Evolutionary conservation across 2,888 invertebrate species (phyloP).

Genomic region (Eristalis arbustorum): DNA sequence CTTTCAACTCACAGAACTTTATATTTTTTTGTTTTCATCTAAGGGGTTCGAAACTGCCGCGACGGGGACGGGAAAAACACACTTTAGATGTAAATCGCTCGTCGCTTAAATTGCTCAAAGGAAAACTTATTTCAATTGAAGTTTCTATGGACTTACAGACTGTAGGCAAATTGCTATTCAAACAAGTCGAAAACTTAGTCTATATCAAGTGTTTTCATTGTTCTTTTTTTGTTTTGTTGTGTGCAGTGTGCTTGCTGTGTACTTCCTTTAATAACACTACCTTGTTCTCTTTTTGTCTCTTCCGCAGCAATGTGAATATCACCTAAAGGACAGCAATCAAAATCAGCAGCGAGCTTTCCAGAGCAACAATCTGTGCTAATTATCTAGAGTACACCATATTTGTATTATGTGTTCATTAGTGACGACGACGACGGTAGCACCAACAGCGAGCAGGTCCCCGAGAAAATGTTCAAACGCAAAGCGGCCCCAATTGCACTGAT

Average conservation of each 20-base stretch:
- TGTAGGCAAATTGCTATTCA: constrained; percentile 61
- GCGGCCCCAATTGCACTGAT: constrained; percentile 52
- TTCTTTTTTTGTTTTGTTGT: constrained; percentile 2
- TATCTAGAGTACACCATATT: constrained; percentile 48
- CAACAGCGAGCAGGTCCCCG: constrained; percentile 17
- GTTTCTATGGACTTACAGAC: constrained; percentile 11
- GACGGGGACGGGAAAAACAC: constrained; percentile 1
- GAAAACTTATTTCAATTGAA: constrained; percentile 58
- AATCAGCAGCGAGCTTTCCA: constrained; percentile 26
- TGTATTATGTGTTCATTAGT: constrained; percentile 64
- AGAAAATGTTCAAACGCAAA: constrained; percentile 60
- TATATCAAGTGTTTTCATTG: constrained; percentile 12
- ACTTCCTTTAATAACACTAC: background rate
- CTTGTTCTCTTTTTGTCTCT: background rate
- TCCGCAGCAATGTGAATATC: constrained; percentile 26
- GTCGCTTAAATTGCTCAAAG: constrained; percentile 27
- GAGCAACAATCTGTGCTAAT: constrained; percentile 52
- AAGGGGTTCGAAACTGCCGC: background rate
- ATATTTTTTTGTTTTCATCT: constrained; percentile 1
- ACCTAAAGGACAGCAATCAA: constrained; percentile 21
- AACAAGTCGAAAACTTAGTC: constrained; percentile 40
- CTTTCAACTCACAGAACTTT: constrained; percentile 23
- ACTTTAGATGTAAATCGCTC: constrained; percentile 55
- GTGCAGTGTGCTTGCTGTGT: background rate
- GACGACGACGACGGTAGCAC: constrained; percentile 15